phyloP scores from a whole-genome alignment of 2,113 vertebrate species.

The Mesoclemmys tuberculata region DNA sequence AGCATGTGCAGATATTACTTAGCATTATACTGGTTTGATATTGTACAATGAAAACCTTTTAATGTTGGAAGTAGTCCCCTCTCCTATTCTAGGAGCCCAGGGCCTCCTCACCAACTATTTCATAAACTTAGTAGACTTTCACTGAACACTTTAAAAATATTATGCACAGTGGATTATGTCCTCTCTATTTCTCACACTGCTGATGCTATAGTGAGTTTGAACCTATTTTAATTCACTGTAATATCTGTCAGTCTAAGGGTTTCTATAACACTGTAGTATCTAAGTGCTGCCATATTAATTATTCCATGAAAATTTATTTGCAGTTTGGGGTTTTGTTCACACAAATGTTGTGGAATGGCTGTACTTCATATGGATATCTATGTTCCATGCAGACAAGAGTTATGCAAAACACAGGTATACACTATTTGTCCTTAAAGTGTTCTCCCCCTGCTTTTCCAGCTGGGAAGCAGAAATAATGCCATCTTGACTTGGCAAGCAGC shows the following conservation, averaged over 20 bases:
- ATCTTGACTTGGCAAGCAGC: background rate
- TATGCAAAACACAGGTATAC: background rate
- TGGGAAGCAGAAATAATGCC: background rate
- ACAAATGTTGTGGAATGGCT: background rate
- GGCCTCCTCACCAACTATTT: background rate
- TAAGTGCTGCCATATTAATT: background rate
- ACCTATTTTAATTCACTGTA: background rate
- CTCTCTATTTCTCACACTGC: background rate
- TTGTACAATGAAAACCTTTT: background rate
- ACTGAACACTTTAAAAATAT: background rate
- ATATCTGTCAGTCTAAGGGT: background rate
- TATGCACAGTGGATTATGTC: background rate
- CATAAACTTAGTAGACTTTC: background rate
- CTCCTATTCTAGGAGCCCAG: background rate
- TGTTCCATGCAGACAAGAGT: background rate
- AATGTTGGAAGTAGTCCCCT: background rate
- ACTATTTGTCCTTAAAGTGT: background rate
- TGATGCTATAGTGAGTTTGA: background rate
- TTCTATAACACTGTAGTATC: conserved; percentile 20
- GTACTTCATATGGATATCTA: background rate
- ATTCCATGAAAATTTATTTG: background rate
- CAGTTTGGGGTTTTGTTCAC: background rate
- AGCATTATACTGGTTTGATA: background rate
- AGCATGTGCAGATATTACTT: background rate
- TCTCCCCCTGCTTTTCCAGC: accelerated